These are phyloP conservation scores for Labeo catla DNA, from an alignment of 2,113 vertebrate species.

Conservation along the genomic window DNA sequence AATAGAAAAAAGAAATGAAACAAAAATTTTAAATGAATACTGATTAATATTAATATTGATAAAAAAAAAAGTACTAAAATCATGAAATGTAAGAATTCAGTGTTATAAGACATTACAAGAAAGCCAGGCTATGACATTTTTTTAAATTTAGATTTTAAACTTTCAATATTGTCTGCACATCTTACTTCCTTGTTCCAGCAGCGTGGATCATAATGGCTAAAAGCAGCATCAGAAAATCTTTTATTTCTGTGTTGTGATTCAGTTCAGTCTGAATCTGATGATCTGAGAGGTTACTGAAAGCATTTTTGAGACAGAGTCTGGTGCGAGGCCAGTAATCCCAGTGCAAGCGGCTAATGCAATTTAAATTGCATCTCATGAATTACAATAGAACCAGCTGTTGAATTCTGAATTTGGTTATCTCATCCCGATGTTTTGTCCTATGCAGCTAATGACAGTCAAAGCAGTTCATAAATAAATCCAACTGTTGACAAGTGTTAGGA, in stretches of 20 bases:
- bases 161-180: neutral
- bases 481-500: neutral
- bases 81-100: too few species aligned
- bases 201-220: neutral
- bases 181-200: neutral
- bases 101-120: too few species aligned
- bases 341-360: neutral
- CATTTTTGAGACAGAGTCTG: neutral
- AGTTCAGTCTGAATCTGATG: neutral
- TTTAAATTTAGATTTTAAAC: too few species aligned
- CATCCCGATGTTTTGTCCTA: neutral
- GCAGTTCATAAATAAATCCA: neutral
- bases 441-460: neutral
- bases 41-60: too few species aligned
- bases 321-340: neutral
- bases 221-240: neutral
- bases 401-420: neutral
- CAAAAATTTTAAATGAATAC: too few species aligned
- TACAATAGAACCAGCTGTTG: neutral
- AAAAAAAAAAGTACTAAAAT: too few species aligned
- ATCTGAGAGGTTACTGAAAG: neutral
- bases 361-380: neutral
- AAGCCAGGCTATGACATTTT: too few species aligned
- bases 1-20: too few species aligned
- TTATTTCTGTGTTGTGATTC: neutral